Percentiles rank a stretch among this genome's conserved stretches.
These are phyloP conservation scores for Nipponacmea schrenckii DNA, from an alignment of 2,888 invertebrate species.

Conservation along the genomic window DNA sequence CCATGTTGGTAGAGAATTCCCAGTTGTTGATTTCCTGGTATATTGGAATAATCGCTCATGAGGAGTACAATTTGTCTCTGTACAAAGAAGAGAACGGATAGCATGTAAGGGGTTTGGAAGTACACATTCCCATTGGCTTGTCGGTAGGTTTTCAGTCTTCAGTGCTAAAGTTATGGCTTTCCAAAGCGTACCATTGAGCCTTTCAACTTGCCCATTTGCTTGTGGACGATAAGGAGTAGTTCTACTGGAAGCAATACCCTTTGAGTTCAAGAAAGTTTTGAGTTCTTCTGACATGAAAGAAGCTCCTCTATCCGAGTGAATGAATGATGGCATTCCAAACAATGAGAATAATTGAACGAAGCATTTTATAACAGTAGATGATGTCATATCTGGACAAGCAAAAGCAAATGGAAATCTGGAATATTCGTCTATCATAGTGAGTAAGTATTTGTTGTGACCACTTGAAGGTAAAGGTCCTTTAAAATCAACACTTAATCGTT, in stretches of 20 bases:
- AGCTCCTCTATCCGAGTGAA: conserved; percentile 34
- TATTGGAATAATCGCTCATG: conserved; percentile 24
- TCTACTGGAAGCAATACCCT: conserved; percentile 31
- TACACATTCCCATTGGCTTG: too few species aligned
- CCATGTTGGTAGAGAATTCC: too few species aligned
- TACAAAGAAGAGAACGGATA: conserved; percentile 20
- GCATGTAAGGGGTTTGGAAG: conserved; percentile 32
- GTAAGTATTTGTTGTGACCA: conserved; percentile 30
- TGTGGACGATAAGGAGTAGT: conserved; percentile 21
- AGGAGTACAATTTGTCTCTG: conserved; percentile 23
- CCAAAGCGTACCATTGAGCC: conserved; percentile 36
- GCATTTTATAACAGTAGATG: too few species aligned
- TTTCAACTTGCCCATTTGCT: conserved; percentile 32
- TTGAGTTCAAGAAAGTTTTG: conserved; percentile 17
- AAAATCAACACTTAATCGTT: too few species aligned
- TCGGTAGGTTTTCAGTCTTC: conserved; percentile 19
- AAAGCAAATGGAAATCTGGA: conserved; percentile 40
- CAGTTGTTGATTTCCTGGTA: conserved; percentile 2
- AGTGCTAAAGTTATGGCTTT: conserved; percentile 25
- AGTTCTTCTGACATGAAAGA: conserved; percentile 38
- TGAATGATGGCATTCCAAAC: conserved; percentile 12
- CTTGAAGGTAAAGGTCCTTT: conserved; percentile 33
- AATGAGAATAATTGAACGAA: conserved; percentile 35
- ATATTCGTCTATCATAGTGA: conserved; percentile 39
- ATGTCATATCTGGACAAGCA: too few species aligned